Evolutionary conservation across 2,888 invertebrate species (phyloP).

Genomic region (Mongoloraphidia duomilia): DNA sequence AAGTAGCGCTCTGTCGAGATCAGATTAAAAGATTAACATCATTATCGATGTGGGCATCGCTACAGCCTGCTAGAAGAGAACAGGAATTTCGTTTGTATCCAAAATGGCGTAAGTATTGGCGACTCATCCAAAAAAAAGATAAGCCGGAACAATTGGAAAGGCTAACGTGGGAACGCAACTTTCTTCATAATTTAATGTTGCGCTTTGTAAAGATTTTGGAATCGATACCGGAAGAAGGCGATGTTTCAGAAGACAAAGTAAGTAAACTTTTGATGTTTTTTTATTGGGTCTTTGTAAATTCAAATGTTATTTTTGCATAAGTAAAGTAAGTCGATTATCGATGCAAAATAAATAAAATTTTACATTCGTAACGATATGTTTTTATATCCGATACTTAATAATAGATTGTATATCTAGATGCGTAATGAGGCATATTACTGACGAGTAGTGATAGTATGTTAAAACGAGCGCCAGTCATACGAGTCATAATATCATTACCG

Average conservation of each 20-base stretch:
- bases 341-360: neutral
- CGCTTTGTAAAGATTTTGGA: slow-evolving; percentile 77
- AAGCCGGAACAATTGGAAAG: slow-evolving; percentile 52
- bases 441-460: too few relatives aligned
- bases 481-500: too few relatives aligned
- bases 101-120: slow-evolving; percentile 88
- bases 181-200: slow-evolving; percentile 71
- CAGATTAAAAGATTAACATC: slow-evolving; percentile 77
- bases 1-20: slow-evolving; percentile 82
- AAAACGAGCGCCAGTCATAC: too few relatives aligned
- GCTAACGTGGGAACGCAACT: slow-evolving; percentile 72
- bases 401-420: too few relatives aligned
- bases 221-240: slow-evolving; percentile 49
- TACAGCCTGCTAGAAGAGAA: slow-evolving; percentile 72
- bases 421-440: too few relatives aligned
- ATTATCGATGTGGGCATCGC: slow-evolving; percentile 82
- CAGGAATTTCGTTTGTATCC: slow-evolving; percentile 74
- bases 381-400: too few relatives aligned
- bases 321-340: neutral
- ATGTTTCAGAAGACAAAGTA: slow-evolving; percentile 39
- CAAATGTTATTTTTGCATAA: too few relatives aligned
- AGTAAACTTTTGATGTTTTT: slow-evolving; percentile 20
- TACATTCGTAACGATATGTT: too few relatives aligned
- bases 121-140: slow-evolving; percentile 74
- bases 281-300: too few relatives aligned